Evolutionary conservation across 1,140 invertebrate genomes (phyloP).

Genomic region (Pseudomyrmex concolor): DNA sequence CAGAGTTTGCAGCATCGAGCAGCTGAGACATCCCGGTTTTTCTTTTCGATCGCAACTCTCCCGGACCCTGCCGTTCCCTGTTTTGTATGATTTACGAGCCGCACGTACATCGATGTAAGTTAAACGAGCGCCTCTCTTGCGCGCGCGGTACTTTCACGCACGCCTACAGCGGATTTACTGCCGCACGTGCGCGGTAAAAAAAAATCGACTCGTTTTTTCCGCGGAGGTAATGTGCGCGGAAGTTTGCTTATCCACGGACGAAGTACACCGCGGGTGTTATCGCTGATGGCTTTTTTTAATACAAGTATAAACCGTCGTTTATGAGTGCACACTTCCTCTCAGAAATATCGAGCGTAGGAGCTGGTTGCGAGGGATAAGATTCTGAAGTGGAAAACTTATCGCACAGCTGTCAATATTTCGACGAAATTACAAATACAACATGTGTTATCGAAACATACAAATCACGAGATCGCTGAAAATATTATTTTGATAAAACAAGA

Average conservation of each 20-base stretch:
- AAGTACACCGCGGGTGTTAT: constrained; percentile 32
- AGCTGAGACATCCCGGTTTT: constrained; percentile 77
- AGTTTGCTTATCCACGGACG: constrained; percentile 21
- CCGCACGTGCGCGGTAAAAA: constrained; percentile 19
- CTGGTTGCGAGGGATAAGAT: background rate
- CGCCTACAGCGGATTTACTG: constrained; percentile 44
- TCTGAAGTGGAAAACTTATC: background rate
- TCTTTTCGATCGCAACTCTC: constrained; percentile 39
- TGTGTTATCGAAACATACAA: background rate
- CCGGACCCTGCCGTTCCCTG: constrained; percentile 23
- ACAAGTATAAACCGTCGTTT: constrained; percentile 27
- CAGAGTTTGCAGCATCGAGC: constrained; percentile 77
- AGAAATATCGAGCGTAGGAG: background rate
- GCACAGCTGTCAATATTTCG: background rate
- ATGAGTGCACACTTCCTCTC: constrained; percentile 12
- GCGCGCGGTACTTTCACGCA: constrained; percentile 47
- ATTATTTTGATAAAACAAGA: background rate
- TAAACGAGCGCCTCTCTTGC: constrained; percentile 58
- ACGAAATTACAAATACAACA: background rate
- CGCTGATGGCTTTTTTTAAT: constrained; percentile 23
- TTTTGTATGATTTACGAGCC: constrained; percentile 70
- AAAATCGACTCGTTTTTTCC: constrained; percentile 30
- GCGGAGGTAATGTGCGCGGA: background rate
- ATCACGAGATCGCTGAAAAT: background rate
- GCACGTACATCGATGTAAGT: constrained; percentile 64